Conservation (phyloP, 2,113 vertebrate species). For the Diadophis punctatus region DNA sequence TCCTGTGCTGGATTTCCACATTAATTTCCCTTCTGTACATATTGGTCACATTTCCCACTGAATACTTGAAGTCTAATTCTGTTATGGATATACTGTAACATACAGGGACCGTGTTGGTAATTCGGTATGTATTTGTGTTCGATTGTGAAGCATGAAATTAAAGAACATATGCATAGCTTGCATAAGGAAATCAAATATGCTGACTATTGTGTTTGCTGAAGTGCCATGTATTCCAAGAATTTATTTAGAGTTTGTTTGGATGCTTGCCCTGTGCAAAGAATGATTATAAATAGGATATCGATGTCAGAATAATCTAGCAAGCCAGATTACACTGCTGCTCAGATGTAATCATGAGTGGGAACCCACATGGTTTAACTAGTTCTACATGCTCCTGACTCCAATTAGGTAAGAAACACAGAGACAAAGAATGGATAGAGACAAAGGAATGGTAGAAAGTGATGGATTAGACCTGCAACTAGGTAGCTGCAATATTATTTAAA, state of each 20-base stretch:
- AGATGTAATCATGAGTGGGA: neutral
- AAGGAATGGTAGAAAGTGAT: accelerated
- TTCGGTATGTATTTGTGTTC: conserved; percentile 26
- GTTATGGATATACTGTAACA: conserved; percentile 31
- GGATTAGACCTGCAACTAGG: neutral
- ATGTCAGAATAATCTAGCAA: neutral
- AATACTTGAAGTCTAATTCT: conserved; percentile 16
- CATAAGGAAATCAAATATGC: conserved; percentile 19
- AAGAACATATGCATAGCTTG: conserved; percentile 34
- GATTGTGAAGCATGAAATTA: conserved; percentile 37
- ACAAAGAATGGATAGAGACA: neutral
- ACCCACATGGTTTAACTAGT: neutral
- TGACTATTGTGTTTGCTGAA: conserved; percentile 16
- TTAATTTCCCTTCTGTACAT: conserved; percentile 9
- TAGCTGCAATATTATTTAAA: neutral
- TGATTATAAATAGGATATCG: conserved; percentile 15
- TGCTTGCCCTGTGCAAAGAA: neutral
- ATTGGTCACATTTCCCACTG: conserved; percentile 6
- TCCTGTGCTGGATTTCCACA: neutral
- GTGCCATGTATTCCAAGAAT: conserved; percentile 16
- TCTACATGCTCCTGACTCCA: neutral
- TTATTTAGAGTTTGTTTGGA: conserved; percentile 2
- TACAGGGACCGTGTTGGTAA: neutral
- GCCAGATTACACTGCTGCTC: neutral
- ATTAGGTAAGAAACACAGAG: neutral